Base-by-base conservation (phyloP, 2,888 invertebrate species). In the Choristoneura rosaceana region DNA sequence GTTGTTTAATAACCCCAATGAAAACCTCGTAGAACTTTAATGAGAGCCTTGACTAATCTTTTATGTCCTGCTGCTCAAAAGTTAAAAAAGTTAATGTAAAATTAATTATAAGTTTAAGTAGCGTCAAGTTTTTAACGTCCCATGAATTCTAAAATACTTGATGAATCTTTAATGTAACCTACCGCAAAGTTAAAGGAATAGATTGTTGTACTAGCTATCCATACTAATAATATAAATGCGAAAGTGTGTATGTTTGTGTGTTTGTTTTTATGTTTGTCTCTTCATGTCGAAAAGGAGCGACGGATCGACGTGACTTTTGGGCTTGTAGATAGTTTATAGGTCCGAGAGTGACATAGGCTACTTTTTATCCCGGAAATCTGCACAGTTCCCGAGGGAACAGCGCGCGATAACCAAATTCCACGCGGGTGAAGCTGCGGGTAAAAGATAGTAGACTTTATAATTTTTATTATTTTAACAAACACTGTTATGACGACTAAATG, bases 1-100 rank as follows among this genome's bases (percentile, higher is more conserved):
- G 81, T 79, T 77, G 79, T 80, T 82, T 86, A 84, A 87, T 83
- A 78, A 84, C 78, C 78, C 80, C 76, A 78, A 82, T 82, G 79
- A 76, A 79, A 81, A 85, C 79, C 80, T 79, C 76, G 67, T 59
- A 65, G 74, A 73, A 59, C 47, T 74, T 76, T 52, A 55, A 60
- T 66, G 74, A 69, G 55, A 43, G 71, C 43, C 61, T 71, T n/a
- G 43, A 63, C 63, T 73, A 52, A 69, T 69, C 59, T 69, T 69
- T 73, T 45, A 63, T 17, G 64, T 58, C 45, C 34, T 63, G 41
- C 59, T 41, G 50, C 59, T 50, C 14, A 41, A 25, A 50, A 65
- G 41, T 59, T 41, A 67, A 68, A 73, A 61, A 68, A 25, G 45
- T 25, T 59, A 59, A 55, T 9, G 55, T 43, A 58, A 73, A 73